Evolutionary conservation across 2,797 vertebrate species (phyloP), one percentile per base, ranked within the genome.

Genomic region (Kryptopterus vitreolus): DNA sequence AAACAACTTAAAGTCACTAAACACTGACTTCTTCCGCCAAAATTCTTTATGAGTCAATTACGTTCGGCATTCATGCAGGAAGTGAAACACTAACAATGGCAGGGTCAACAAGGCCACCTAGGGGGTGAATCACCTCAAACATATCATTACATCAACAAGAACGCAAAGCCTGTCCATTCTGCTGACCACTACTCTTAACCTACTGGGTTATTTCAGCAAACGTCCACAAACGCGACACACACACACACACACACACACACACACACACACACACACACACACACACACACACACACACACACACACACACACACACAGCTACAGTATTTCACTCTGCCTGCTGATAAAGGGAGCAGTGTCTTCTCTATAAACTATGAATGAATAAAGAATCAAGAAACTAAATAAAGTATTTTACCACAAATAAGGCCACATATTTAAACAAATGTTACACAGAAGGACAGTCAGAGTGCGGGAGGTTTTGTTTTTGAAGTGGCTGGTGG

Each of bases 131-230:
- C 87, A 88, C 89, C 89, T 4, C 46, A 86, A 87, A 86, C 88
- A 89, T 87, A 87, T 89, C 88, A 90, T 92, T 91, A 91, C 90
- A 88, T 89, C 88, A 89, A 83, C 86, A 87, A 91, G 88, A 92
- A 92, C 89, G 82, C 84, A 87, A 84, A 83, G 81, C 66, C 89
- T 91, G 88, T 90, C 92, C 86, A 69, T 73, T 84, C 70, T 69
- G 35, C 38, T 20, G 61, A 83, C 75, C 85, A 88, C 86, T 88
- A 88, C 88, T 87, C 86, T 79, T 85, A 81, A 85, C 88, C 88
- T 85, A 86, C 9, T 20, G 43, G 5, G 38, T 69, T 26, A 18
- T 71, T 33, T 18, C 15, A 16, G 20, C 4, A 55, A 33, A n/a
- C 46, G 22, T 29, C 52, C 57, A 43, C 38, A 43, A 43, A 55